These are phyloP conservation scores for Timema podura DNA, from an alignment of 2,888 invertebrate species.

Conservation along the genomic window DNA sequence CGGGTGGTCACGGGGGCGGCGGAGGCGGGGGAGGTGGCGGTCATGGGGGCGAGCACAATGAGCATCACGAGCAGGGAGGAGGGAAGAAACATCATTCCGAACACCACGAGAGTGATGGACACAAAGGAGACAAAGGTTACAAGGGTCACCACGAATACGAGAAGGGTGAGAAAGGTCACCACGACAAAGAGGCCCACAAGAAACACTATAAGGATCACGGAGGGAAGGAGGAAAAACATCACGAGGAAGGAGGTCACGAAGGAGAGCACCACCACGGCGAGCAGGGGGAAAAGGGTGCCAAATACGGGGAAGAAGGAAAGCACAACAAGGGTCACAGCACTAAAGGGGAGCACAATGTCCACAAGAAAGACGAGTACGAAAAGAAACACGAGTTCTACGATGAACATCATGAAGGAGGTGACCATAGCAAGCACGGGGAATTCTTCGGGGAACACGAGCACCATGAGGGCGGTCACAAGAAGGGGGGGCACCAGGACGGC, in stretches of 20 bases:
- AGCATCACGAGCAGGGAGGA: slow-evolving; percentile 47
- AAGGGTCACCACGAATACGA: slow-evolving; percentile 42
- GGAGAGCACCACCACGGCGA: slow-evolving; percentile 60
- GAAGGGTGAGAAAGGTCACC: slow-evolving; percentile 49
- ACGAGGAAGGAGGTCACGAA: slow-evolving; percentile 20
- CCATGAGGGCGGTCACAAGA: slow-evolving; percentile 43
- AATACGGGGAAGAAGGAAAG: slow-evolving; percentile 58
- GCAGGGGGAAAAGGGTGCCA: slow-evolving; percentile 58
- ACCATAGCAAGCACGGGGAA: slow-evolving; percentile 62
- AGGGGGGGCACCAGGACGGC: slow-evolving; percentile 46
- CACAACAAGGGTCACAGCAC: slow-evolving; percentile 71
- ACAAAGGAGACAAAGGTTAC: slow-evolving; percentile 60
- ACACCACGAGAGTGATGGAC: slow-evolving; percentile 53
- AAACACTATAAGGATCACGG: slow-evolving; percentile 56
- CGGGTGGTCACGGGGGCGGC: slow-evolving; percentile 2
- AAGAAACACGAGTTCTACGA: slow-evolving; percentile 74
- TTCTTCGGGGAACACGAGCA: slow-evolving; percentile 52
- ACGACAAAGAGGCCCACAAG: slow-evolving; percentile 50
- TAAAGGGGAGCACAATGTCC: slow-evolving; percentile 68
- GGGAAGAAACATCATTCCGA: slow-evolving; percentile 54
- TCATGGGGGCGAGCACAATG: background rate
- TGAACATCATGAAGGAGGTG: slow-evolving; percentile 64
- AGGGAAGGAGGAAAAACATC: slow-evolving; percentile 51
- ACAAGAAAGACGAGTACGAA: slow-evolving; percentile 71
- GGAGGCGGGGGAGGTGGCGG: slow-evolving; percentile 17